Percentiles rank a stretch among this genome's conserved stretches.
These are phyloP conservation scores for Drosophila trapezifrons DNA, from an alignment of 1,140 invertebrate genomes.

Conservation along the genomic window DNA sequence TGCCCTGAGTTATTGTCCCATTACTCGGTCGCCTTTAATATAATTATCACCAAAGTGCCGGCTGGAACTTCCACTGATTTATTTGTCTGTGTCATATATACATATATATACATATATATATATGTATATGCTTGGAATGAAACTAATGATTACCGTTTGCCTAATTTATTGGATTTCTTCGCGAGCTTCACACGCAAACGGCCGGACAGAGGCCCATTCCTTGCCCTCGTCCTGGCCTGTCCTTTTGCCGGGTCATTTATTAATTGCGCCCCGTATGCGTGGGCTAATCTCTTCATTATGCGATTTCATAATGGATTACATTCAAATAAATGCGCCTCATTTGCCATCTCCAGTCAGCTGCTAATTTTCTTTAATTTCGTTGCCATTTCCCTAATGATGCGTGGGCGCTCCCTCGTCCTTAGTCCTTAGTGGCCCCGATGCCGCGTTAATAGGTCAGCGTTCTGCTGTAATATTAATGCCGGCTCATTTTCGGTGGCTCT, in stretches of 20 bases:
- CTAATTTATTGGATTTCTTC: slow-evolving; percentile 75
- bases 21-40: background rate
- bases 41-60: slow-evolving; percentile 27
- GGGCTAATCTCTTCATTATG: slow-evolving; percentile 80
- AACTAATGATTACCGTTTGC: slow-evolving; percentile 70
- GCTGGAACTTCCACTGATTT: slow-evolving; percentile 43
- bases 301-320: slow-evolving; percentile 82
- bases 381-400: slow-evolving; percentile 75
- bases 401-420: slow-evolving; percentile 27
- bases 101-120: slow-evolving; percentile 3
- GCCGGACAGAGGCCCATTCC: slow-evolving; percentile 12
- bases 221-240: slow-evolving; percentile 1
- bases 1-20: slow-evolving; percentile 29
- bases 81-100: slow-evolving; percentile 53
- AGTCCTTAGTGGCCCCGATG: background rate
- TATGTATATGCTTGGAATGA: slow-evolving; percentile 14
- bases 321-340: slow-evolving; percentile 79
- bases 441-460: slow-evolving; percentile 21
- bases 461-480: slow-evolving; percentile 68
- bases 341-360: slow-evolving; percentile 52
- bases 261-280: slow-evolving; percentile 73
- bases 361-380: slow-evolving; percentile 78
- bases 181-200: slow-evolving; percentile 54
- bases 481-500: slow-evolving; percentile 60
- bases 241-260: slow-evolving; percentile 69